Evolutionary conservation across 2,888 invertebrate species (phyloP), one percentile per base, ranked within the genome.

Genomic region (Eilema griseolum): DNA sequence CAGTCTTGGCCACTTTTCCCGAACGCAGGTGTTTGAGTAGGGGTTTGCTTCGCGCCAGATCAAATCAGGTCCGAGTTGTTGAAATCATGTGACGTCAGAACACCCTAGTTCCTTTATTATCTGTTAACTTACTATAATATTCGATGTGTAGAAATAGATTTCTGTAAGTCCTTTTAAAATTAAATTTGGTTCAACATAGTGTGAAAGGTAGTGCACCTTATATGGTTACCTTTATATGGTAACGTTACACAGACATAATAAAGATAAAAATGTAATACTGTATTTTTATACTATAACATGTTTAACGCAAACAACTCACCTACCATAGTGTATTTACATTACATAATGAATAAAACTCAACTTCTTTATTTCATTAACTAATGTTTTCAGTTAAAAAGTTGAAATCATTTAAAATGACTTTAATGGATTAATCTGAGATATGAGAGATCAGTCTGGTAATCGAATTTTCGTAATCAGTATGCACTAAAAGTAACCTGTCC

Each of bases 161-260:
- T 20, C 46, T 46, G 1, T 20, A 20, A 46, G 20, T 46, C 7
- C 20, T 46, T 41, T 46, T 20, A 20, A 46, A 20, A 46, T 46
- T 46, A 46, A n/a, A 52, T n/a, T 10, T 52, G 20, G 52, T 26
- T 41, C 20, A 41, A 26, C 24, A 26, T 3, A 62, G 5, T 37
- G 41, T 26, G 10, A 62, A 62, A 37, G 2, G 24, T 3, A 24
- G 24, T 62, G 62, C 62, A n/a, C 62, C 41, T 62, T 41, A 62
- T 16, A 62, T 41, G 14, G 24, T 41, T n/a, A n/a, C 62, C 62
- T 62, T 62, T 41, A 62, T 16, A 62, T 41, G 14, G 24, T 41
- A 16, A 62, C 14, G 8, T 41, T 62, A 16, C 24, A 24, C 3
- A 41, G 37, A 24, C 41, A 37, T 62, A 62, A 62, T 62, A 62